Conservation (phyloP, 1,140 invertebrate genomes). For the Drosophila rhopaloa region DNA sequence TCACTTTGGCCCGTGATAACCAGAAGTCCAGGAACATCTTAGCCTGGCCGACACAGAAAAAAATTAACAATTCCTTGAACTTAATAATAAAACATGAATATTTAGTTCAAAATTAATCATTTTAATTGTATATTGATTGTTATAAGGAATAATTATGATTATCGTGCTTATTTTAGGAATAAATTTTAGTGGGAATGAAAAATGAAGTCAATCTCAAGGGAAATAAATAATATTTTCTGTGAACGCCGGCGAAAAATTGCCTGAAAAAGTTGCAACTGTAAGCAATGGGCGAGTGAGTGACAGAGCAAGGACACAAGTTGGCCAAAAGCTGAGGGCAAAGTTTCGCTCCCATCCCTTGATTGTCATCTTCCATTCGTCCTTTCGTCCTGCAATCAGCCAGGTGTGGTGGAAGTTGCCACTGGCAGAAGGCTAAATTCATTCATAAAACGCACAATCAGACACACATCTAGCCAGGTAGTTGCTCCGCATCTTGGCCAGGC, state of each 20-base stretch:
- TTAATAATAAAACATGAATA: background rate
- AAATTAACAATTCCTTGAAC: background rate
- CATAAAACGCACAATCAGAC: slow-evolving; percentile 65
- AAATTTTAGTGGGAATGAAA: background rate
- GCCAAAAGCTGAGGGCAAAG: slow-evolving; percentile 62
- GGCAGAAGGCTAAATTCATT: slow-evolving; percentile 65
- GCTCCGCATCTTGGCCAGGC: slow-evolving; percentile 21
- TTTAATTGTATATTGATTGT: background rate
- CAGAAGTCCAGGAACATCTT: slow-evolving; percentile 20
- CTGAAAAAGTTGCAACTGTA: slow-evolving; percentile 69
- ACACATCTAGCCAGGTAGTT: slow-evolving; percentile 33
- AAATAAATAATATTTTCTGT: slow-evolving; percentile 4
- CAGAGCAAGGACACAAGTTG: slow-evolving; percentile 22
- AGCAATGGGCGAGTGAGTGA: slow-evolving; percentile 54
- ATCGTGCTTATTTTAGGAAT: background rate
- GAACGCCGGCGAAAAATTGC: slow-evolving; percentile 11
- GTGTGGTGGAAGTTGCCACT: slow-evolving; percentile 22
- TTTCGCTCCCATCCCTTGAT: slow-evolving; percentile 55
- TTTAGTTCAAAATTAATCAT: no score
- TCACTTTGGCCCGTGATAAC: slow-evolving; percentile 58
- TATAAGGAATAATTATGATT: background rate
- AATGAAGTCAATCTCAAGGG: background rate
- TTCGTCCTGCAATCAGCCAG: slow-evolving; percentile 28
- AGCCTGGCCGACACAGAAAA: slow-evolving; percentile 2
- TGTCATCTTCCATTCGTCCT: slow-evolving; percentile 52